Evolutionary conservation across 1,140 invertebrate species (phyloP).

Genomic region (Eurytemora carolleeae): DNA sequence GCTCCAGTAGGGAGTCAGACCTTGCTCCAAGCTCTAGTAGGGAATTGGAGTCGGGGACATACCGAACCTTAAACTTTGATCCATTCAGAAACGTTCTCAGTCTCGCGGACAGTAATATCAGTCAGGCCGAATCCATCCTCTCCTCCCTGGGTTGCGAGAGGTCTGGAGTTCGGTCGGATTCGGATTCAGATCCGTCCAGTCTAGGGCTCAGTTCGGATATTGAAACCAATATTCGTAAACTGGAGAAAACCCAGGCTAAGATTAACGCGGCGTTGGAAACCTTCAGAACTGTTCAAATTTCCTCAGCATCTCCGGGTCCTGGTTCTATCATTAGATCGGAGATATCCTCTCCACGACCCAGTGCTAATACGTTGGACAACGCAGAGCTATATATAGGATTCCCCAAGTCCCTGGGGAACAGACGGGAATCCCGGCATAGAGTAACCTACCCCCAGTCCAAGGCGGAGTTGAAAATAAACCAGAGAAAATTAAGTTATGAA

Average conservation of each 20-base stretch:
- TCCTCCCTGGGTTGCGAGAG: not conserved
- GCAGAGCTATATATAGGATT: not conserved
- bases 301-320: not conserved
- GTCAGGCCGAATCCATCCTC: slow-evolving; percentile 15
- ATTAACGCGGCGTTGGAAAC: slow-evolving; percentile 16
- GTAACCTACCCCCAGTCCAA: not conserved
- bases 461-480: not conserved
- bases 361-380: not conserved
- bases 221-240: slow-evolving; percentile 17
- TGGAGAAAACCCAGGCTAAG: slow-evolving; percentile 17
- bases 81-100: slow-evolving; percentile 1
- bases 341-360: not conserved
- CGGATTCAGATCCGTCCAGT: not conserved
- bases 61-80: not conserved
- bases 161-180: not conserved
- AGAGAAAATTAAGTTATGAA: slow-evolving; percentile 3
- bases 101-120: slow-evolving; percentile 2
- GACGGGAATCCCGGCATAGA: not conserved
- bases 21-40: not conserved
- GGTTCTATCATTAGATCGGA: too few species aligned
- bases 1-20: not conserved
- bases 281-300: slow-evolving; percentile 8
- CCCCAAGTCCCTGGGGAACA: not conserved
- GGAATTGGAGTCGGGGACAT: not conserved
- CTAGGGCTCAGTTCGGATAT: slow-evolving; percentile 17